phyloP scores from a whole-genome alignment of 2,888 invertebrate species.

The Ceraclea dissimilis region DNA sequence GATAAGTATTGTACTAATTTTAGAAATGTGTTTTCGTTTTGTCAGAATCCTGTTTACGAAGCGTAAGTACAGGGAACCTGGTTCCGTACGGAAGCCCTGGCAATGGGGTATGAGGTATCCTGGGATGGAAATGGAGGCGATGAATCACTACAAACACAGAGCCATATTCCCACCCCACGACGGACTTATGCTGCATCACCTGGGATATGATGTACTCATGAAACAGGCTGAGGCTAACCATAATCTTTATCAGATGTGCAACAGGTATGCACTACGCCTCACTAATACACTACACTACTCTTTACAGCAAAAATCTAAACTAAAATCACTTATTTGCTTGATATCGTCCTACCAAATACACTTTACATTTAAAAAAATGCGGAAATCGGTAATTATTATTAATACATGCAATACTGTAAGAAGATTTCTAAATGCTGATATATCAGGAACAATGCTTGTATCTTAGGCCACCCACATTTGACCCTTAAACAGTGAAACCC shows the following conservation, averaged over 20 bases:
- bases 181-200: conserved; percentile 35
- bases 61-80: conserved; percentile 37
- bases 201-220: conserved; percentile 31
- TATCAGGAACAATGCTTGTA: too few species aligned
- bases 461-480: too few species aligned
- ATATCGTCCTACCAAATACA: not conserved
- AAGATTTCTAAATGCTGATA: too few species aligned
- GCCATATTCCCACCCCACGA: conserved; percentile 40
- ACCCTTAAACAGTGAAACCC: too few species aligned
- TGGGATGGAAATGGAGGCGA: conserved; percentile 3
- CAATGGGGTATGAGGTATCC: conserved; percentile 24
- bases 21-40: too few species aligned
- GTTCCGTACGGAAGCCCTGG: conserved; percentile 36
- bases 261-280: conserved; percentile 32
- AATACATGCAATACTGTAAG: too few species aligned
- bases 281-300: too few species aligned
- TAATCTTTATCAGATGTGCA: conserved; percentile 33
- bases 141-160: conserved; percentile 5
- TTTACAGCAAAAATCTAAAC: not conserved
- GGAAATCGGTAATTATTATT: too few species aligned
- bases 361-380: too few species aligned
- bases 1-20: too few species aligned
- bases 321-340: not conserved
- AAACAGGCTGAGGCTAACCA: conserved; percentile 31
- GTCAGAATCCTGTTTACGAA: not conserved